These are phyloP conservation scores for Octodonta nipae DNA, from an alignment of 2,888 invertebrate genomes.

Conservation along the genomic window DNA sequence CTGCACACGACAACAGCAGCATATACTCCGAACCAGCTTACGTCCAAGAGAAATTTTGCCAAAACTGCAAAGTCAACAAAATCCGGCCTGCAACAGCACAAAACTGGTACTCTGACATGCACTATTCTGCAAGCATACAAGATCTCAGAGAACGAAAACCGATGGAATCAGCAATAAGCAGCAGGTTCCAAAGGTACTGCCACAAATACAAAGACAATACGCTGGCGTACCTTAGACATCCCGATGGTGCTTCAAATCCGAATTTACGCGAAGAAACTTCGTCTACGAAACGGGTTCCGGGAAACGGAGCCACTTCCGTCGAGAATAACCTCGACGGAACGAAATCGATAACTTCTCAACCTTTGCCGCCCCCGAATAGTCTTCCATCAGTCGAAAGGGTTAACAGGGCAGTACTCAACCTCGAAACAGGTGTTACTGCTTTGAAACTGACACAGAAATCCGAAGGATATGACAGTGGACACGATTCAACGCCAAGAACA, in stretches of 20 bases:
- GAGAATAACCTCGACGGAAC: conserved; percentile 36
- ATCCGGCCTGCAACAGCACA: conserved; percentile 53
- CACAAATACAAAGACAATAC: conserved; percentile 43
- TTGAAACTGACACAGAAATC: conserved; percentile 44
- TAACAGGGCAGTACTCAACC: conserved; percentile 46
- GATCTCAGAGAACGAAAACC: conserved; percentile 32
- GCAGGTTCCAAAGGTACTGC: conserved; percentile 47
- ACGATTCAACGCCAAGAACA: conserved; percentile 69
- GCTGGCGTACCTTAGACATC: conserved; percentile 66
- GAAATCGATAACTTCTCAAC: conserved; percentile 21
- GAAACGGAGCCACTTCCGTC: conserved; percentile 41
- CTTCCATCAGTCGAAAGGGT: conserved; percentile 50
- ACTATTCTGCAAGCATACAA: conserved; percentile 41
- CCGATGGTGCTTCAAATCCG: conserved; percentile 87
- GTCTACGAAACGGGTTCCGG: conserved; percentile 39
- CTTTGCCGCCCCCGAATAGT: conserved; percentile 42
- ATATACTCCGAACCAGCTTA: conserved; percentile 81
- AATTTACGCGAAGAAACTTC: conserved; percentile 60
- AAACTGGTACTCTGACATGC: conserved; percentile 45
- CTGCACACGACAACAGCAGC: conserved; percentile 56
- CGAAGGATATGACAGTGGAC: conserved; percentile 72
- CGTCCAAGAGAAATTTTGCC: conserved; percentile 58
- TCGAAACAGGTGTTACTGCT: conserved; percentile 51
- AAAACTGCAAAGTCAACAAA: conserved; percentile 60
- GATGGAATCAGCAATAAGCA: conserved; percentile 23